Conservation (phyloP, 2,113 vertebrate genomes). For the Daubentonia madagascariensis region DNA sequence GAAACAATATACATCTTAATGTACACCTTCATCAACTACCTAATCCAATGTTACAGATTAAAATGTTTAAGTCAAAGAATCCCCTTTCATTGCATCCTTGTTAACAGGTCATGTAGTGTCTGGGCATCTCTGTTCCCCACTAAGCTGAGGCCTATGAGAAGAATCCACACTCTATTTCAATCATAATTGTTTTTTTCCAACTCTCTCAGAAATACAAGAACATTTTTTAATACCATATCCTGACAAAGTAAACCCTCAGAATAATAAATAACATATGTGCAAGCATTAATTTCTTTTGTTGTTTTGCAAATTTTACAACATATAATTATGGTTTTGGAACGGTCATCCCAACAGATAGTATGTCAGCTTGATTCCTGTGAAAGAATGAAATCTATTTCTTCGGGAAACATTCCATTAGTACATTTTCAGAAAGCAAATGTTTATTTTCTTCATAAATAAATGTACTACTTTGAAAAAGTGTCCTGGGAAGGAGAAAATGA, state of each 20-base stretch:
- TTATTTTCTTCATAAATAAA: conserved; percentile 44
- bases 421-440: conserved; percentile 14
- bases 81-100: not conserved
- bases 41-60: not conserved
- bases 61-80: not conserved
- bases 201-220: not conserved
- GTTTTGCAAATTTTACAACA: not conserved
- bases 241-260: not conserved
- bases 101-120: not conserved
- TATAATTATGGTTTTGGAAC: not conserved
- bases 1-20: not conserved
- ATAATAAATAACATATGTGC: not conserved
- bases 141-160: not conserved
- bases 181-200: not conserved
- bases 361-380: not conserved
- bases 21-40: not conserved
- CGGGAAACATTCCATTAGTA: not conserved
- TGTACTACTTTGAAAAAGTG: not conserved
- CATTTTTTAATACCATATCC: not conserved
- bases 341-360: not conserved
- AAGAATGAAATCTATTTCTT: not conserved
- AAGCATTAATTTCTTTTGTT: not conserved
- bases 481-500: not conserved
- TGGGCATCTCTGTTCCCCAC: not conserved
- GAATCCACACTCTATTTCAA: not conserved